Conservation (phyloP, 2,888 invertebrate species). For the Acanthoscelides obtectus region DNA sequence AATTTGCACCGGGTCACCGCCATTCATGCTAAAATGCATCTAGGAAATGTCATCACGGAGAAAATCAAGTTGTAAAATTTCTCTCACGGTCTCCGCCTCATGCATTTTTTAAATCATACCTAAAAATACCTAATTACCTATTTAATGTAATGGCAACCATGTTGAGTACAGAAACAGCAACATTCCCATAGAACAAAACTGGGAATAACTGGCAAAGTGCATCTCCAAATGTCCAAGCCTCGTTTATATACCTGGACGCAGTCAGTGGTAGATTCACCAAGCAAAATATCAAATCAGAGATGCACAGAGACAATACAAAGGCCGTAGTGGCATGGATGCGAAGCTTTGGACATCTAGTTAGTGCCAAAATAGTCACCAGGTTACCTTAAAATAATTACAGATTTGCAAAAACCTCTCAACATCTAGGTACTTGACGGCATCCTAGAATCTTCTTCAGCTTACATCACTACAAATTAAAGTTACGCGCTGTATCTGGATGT, state of each 20-base stretch:
- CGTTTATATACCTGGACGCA: constrained; percentile 74
- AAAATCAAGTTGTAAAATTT: too few relatives aligned
- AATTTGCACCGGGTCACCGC: too few relatives aligned
- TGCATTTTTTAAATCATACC: too few relatives aligned
- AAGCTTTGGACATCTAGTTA: constrained; percentile 72
- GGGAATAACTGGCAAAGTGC: constrained; percentile 79
- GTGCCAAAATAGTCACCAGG: constrained; percentile 73
- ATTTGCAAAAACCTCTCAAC: background rate
- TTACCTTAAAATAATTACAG: constrained; percentile 58
- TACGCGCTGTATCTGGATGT: too few relatives aligned
- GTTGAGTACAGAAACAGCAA: constrained; percentile 79
- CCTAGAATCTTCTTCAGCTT: too few relatives aligned
- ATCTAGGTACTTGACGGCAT: too few relatives aligned
- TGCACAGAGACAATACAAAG: constrained; percentile 80
- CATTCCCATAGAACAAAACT: constrained; percentile 85
- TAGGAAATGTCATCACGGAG: too few relatives aligned
- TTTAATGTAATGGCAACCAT: constrained; percentile 89
- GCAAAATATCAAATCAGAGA: constrained; percentile 82
- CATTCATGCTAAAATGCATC: too few relatives aligned
- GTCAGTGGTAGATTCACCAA: constrained; percentile 79
- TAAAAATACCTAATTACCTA: constrained; percentile 52
- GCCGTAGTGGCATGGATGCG: constrained; percentile 81
- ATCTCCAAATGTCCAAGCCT: constrained; percentile 75
- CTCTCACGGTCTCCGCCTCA: too few relatives aligned
- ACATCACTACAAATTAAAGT: constrained; percentile 28